These are phyloP conservation scores for Sinocyclocheilus anophthalmus DNA, from an alignment of 2,113 vertebrate species.

Conservation along the genomic window DNA sequence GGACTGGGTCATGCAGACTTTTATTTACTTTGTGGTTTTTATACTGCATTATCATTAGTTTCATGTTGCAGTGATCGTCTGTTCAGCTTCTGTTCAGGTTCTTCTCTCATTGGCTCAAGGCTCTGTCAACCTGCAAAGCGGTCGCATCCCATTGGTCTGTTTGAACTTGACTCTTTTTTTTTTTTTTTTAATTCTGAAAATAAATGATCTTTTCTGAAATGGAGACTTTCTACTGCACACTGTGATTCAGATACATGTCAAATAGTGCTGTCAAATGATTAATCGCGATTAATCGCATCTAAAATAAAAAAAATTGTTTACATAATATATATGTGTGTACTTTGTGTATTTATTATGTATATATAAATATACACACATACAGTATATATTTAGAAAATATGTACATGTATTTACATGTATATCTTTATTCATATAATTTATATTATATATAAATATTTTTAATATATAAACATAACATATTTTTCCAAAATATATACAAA, in stretches of 20 bases:
- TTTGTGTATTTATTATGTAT: no score
- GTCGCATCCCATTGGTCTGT: neutral
- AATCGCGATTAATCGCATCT: no score
- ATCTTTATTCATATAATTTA: no score
- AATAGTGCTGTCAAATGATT: no score
- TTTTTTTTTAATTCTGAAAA: neutral
- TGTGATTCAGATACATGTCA: neutral
- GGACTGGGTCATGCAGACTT: conserved; percentile 31
- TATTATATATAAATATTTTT: no score
- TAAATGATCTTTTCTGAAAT: neutral
- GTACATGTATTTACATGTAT: no score
- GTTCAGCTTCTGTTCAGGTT: neutral
- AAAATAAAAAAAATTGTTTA: no score
- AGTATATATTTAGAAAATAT: no score
- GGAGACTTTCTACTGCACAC: neutral
- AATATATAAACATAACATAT: no score
- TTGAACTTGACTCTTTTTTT: neutral
- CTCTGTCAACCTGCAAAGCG: neutral
- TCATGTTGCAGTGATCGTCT: conserved; percentile 21
- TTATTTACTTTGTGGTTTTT: conserved; percentile 34
- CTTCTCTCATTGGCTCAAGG: conserved; percentile 4
- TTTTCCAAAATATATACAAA: no score
- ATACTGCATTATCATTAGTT: conserved; percentile 16
- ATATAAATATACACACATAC: no score
- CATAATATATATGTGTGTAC: no score